Evolutionary conservation across 1,140 invertebrate species (phyloP).

Genomic region (Sinonovacula constricta): DNA sequence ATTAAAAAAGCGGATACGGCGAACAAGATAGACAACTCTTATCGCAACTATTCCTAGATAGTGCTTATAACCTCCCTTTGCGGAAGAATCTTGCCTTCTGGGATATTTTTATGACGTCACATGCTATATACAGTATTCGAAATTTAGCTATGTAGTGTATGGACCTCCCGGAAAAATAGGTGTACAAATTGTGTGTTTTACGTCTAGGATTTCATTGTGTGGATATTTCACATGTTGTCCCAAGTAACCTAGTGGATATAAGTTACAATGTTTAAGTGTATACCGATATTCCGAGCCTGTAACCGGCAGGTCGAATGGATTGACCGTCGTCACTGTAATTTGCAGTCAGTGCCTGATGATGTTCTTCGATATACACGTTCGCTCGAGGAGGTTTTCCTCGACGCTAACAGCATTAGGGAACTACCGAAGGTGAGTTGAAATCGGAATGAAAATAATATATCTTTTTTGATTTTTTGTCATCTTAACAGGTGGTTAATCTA

Average conservation of each 20-base stretch:
- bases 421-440: conserved; percentile 91
- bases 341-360: conserved; percentile 97
- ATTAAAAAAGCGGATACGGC: too few relatives aligned
- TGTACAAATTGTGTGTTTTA: conserved; percentile 54
- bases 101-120: conserved; percentile 64
- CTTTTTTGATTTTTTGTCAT: background rate
- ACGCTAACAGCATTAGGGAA: conserved; percentile 98
- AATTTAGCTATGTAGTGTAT: conserved; percentile 53
- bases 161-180: conserved; percentile 47
- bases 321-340: conserved; percentile 98
- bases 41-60: background rate
- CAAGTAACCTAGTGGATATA: conserved; percentile 52
- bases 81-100: conserved; percentile 56
- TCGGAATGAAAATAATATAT: background rate
- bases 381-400: conserved; percentile 97
- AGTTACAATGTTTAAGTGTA: conserved; percentile 84
- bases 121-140: conserved; percentile 67
- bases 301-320: conserved; percentile 99
- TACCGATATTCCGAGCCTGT: conserved; percentile 98
- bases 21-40: background rate
- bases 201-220: conserved; percentile 52
- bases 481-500: conserved; percentile 9
- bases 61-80: conserved; percentile 1
- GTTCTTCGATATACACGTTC: conserved; percentile 97
- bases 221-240: conserved; percentile 56